phyloP scores from a whole-genome alignment of 2,888 invertebrate genomes.

The Phalera bucephala region DNA sequence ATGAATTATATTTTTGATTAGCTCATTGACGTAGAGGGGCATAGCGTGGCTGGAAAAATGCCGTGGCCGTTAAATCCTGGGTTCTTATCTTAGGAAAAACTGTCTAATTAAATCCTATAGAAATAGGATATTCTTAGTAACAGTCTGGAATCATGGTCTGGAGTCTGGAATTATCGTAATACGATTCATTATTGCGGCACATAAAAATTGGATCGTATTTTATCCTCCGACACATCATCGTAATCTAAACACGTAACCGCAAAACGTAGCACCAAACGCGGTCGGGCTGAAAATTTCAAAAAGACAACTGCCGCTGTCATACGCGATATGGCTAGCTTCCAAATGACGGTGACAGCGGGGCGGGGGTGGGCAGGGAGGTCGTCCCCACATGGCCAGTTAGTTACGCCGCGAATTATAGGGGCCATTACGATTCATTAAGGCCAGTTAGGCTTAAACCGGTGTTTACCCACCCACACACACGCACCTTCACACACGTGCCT shows the following conservation, averaged over 20 bases:
- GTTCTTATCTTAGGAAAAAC: no score
- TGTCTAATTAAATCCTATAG: no score
- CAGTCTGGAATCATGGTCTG: no score
- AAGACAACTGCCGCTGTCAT: conserved; percentile 77
- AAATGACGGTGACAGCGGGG: conserved; percentile 51
- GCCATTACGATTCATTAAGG: conserved; percentile 85
- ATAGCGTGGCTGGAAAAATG: no score
- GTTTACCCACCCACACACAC: conserved; percentile 78
- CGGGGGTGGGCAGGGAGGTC: conserved; percentile 35
- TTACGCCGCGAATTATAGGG: conserved; percentile 84
- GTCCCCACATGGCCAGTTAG: conserved; percentile 82
- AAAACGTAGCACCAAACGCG: conserved; percentile 63
- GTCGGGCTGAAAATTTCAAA: conserved; percentile 73
- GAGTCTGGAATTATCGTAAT: no score
- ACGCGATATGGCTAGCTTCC: conserved; percentile 79
- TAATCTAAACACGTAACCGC: conserved; percentile 73
- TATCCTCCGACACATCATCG: conserved; percentile 49
- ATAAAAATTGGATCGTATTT: conserved; percentile 6
- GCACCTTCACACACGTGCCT: conserved; percentile 32
- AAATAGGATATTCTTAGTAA: no score
- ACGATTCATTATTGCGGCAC: background rate
- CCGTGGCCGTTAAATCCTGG: no score
- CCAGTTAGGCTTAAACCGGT: conserved; percentile 84
- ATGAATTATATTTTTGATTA: no score
- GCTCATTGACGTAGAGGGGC: no score